Percentiles rank a stretch among this genome's conserved stretches.
Evolutionary conservation across 1,140 invertebrate genomes (phyloP).

Genomic region (Ostrea edulis): DNA sequence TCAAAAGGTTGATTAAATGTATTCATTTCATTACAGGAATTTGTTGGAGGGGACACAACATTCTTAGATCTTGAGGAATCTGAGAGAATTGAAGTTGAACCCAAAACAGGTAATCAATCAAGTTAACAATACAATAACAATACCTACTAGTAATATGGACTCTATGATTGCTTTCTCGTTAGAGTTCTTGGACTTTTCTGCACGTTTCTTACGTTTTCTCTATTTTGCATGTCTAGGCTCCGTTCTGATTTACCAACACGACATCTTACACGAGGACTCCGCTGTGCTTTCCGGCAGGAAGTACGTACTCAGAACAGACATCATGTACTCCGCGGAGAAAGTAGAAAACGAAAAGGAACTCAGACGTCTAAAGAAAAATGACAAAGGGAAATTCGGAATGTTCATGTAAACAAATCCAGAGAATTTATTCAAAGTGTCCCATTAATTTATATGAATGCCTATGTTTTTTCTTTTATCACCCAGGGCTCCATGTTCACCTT

Average conservation of each 20-base stretch:
- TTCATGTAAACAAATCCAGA: not conserved
- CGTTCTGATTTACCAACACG: constrained; percentile 67
- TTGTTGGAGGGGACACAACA: constrained; percentile 65
- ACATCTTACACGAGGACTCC: constrained; percentile 67
- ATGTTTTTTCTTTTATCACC: no score
- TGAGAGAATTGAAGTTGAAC: constrained; percentile 54
- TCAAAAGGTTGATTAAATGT: not conserved
- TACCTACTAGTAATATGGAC: no score
- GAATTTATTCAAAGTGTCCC: no score
- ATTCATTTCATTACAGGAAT: constrained; percentile 56
- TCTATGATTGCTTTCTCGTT: no score
- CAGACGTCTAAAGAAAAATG: constrained; percentile 9
- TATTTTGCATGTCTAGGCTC: constrained; percentile 54
- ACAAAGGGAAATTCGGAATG: constrained; percentile 16
- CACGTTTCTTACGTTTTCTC: not conserved
- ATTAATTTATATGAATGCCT: no score
- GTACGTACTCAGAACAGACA: constrained; percentile 64
- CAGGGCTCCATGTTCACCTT: no score
- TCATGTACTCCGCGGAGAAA: constrained; percentile 61
- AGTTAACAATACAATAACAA: not conserved
- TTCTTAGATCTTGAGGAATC: constrained; percentile 49
- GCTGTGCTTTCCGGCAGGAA: constrained; percentile 61
- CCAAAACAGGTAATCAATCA: constrained; percentile 56
- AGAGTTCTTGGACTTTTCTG: no score
- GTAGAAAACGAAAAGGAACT: constrained; percentile 21